These are phyloP conservation scores for Ypsolopha sequella DNA, from an alignment of 2,888 invertebrate genomes.

Conservation along the genomic window DNA sequence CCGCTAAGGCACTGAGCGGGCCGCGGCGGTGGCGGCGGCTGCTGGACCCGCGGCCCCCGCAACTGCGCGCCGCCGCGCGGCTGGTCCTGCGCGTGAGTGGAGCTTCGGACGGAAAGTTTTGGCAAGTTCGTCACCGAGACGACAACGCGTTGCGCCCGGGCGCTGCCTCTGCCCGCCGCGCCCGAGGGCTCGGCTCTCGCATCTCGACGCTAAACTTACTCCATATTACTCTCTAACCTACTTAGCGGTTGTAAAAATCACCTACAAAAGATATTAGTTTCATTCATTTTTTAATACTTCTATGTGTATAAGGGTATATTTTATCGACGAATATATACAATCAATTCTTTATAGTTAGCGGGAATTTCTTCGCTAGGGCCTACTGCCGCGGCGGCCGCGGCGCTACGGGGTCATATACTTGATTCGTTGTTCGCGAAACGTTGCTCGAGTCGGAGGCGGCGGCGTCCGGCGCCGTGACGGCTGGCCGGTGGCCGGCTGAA, in stretches of 20 bases:
- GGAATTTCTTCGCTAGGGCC: conserved; percentile 60
- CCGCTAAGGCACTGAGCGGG: conserved; percentile 43
- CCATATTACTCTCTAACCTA: conserved; percentile 52
- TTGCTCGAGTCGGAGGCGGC: conserved; percentile 56
- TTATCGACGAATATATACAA: conserved; percentile 52
- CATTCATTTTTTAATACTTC: conserved; percentile 65
- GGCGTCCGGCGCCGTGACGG: conserved; percentile 18
- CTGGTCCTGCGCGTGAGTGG: conserved; percentile 35
- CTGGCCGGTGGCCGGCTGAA: no score
- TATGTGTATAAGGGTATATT: conserved; percentile 69
- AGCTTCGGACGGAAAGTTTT: conserved; percentile 66
- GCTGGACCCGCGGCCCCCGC: conserved; percentile 10
- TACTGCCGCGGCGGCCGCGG: conserved; percentile 31
- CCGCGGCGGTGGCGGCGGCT: conserved; percentile 13
- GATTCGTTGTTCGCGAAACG: conserved; percentile 71
- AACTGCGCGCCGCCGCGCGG: conserved; percentile 12
- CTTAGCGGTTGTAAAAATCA: conserved; percentile 71
- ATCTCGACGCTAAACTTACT: conserved; percentile 54
- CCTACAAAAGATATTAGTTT: conserved; percentile 73
- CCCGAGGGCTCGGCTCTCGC: conserved; percentile 36
- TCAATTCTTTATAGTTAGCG: conserved; percentile 46
- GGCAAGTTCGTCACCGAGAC: conserved; percentile 59
- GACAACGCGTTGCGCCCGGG: conserved; percentile 28
- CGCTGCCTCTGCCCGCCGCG: conserved; percentile 38
- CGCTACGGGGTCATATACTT: conserved; percentile 59